These are phyloP conservation scores for Hirudinaria manillensis DNA, from an alignment of 2,888 invertebrate species.

Conservation along the genomic window DNA sequence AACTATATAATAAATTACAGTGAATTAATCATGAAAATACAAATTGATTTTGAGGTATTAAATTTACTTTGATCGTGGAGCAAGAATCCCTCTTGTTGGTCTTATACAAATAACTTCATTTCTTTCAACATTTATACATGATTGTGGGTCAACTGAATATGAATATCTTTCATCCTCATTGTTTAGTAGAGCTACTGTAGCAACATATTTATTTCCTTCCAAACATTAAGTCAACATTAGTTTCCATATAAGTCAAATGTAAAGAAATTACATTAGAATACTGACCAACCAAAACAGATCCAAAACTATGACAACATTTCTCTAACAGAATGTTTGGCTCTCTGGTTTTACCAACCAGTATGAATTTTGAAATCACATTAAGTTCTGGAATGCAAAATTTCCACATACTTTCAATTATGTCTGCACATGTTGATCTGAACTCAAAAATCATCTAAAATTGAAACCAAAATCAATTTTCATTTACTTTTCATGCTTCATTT, in stretches of 20 bases:
- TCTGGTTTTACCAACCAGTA: constrained; percentile 63
- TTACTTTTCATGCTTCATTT: not conserved
- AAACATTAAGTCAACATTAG: not conserved
- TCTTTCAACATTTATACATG: not conserved
- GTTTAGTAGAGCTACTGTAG: constrained; percentile 6
- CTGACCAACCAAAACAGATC: constrained; percentile 62
- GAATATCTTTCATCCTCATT: constrained; percentile 10
- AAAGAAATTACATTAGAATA: not conserved
- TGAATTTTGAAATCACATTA: constrained; percentile 58
- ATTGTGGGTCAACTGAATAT: not conserved
- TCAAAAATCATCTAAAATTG: constrained; percentile 60
- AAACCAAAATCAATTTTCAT: not conserved
- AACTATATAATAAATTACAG: too few species aligned
- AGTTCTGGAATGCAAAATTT: constrained; percentile 62
- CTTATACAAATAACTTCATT: not conserved
- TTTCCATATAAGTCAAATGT: too few species aligned
- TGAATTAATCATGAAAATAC: too few species aligned
- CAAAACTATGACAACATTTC: constrained; percentile 61
- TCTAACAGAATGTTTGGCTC: constrained; percentile 64
- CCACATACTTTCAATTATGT: constrained; percentile 66
- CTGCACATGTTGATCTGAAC: constrained; percentile 63
- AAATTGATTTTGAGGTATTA: not conserved
- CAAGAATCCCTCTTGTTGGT: not conserved
- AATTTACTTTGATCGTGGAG: constrained; percentile 8
- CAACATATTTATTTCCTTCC: not conserved